Base-by-base conservation (phyloP, 1,140 invertebrate genomes). In the Pentalonia nigronervosa region DNA sequence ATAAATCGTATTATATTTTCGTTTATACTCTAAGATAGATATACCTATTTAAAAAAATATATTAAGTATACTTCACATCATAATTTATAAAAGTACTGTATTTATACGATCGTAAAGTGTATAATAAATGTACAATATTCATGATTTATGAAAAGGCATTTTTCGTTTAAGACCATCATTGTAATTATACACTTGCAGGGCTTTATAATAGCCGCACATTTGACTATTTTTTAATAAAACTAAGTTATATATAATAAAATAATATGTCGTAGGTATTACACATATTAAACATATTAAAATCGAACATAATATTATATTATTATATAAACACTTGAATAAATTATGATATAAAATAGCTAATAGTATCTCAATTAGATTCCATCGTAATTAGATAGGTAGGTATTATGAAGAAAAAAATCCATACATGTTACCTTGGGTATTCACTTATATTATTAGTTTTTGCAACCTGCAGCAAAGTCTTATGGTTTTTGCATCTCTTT, bases 1-100 rank as follows among this genome's bases (percentile, higher is more conserved):
- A 88, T 56, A 89, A 56, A 89, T 56, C 50, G 34, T 53, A 41
- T 89, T 89, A 36, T 53, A 56, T 89, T 89, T 53, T 89, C 88
- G 47, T n/a, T 34, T 88, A 45, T 84, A 47, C 47, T 87, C 20
- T 50, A 0, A 7, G 30, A 50, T 87, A 89, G 21, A 20, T 53
- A 89, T 89, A 3, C 21, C 50, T 53, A 89, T 53, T 89, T 89
- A 34, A 36, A 34, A 89, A 53, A 8, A 11, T 84, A 36, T 36
- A 36, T 89, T 23, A 53, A 20, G 25, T 53, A 89, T 53, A 36
- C n/a, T 89, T 36, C 50, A 53, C 20, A 53, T 89, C 48, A 23
- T 89, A 89, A n/a, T 53, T 89, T 89, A 50, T 53, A 89, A 23
- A 36, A 86, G 36, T 89, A 89, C 30, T 4, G 50, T 89, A 30